Conservation (phyloP, 2,797 vertebrate species). For the Clarias platycephalus region DNA sequence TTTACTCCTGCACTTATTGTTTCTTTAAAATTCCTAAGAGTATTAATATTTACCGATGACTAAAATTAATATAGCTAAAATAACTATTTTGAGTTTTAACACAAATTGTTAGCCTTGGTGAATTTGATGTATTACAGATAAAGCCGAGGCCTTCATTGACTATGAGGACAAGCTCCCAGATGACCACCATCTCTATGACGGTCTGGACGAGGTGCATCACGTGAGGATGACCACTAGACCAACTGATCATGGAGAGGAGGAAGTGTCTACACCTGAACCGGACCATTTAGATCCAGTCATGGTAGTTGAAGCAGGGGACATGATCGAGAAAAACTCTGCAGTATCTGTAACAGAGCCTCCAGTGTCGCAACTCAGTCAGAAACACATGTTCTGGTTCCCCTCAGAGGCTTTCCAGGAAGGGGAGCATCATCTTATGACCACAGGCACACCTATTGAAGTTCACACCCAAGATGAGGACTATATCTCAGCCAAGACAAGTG, state of each 20-base stretch:
- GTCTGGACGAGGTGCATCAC: constrained; percentile 32
- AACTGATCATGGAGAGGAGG: constrained; percentile 48
- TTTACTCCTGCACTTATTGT: neutral
- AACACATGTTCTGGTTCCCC: constrained; percentile 89
- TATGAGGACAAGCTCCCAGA: constrained; percentile 90
- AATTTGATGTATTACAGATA: constrained; percentile 71
- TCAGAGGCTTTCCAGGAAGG: constrained; percentile 79
- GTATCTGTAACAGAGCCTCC: constrained; percentile 74
- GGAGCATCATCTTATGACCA: constrained; percentile 57
- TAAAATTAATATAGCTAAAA: neutral
- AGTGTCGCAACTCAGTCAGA: constrained; percentile 81
- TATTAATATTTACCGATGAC: neutral
- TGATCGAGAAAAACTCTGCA: constrained; percentile 50
- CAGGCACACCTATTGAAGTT: constrained; percentile 66
- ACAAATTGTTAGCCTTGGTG: neutral
- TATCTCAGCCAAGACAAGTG: constrained; percentile 67
- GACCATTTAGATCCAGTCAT: constrained; percentile 32
- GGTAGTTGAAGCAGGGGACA: constrained; percentile 58
- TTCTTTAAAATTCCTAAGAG: neutral
- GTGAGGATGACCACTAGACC: constrained; percentile 39
- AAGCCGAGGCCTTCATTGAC: constrained; percentile 81
- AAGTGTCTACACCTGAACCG: constrained; percentile 56
- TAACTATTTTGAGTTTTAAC: neutral
- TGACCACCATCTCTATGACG: constrained; percentile 67
- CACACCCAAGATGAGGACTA: constrained; percentile 66